These are phyloP conservation scores for Mungos mungo DNA, from an alignment of 2,113 vertebrate species.

Conservation along the genomic window DNA sequence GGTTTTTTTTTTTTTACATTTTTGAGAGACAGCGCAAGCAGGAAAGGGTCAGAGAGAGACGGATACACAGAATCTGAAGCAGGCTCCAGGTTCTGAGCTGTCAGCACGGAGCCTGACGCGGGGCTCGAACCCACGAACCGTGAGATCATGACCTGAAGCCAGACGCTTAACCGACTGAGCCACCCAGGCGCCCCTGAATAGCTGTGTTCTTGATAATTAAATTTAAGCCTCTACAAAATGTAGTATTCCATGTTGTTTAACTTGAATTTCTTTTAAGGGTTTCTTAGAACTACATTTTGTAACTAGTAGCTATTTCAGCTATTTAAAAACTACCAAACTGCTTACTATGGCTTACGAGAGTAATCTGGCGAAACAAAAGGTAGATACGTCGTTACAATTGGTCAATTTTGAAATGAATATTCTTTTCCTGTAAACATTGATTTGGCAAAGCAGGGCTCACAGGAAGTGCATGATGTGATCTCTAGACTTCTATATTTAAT, in stretches of 20 bases:
- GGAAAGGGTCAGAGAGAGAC: too few relatives aligned
- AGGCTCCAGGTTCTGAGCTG: too few relatives aligned
- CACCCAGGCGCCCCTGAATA: too few relatives aligned
- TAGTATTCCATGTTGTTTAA: neutral
- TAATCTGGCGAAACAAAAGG: neutral
- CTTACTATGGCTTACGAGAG: neutral
- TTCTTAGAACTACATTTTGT: slow-evolving; percentile 25
- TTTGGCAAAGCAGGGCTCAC: neutral
- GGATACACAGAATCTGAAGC: too few relatives aligned
- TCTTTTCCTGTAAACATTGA: neutral
- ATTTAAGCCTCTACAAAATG: neutral
- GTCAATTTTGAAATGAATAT: neutral
- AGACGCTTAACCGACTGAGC: too few relatives aligned
- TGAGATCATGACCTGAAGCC: too few relatives aligned
- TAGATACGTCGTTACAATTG: neutral
- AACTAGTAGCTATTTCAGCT: neutral
- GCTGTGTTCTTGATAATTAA: neutral
- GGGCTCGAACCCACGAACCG: too few relatives aligned
- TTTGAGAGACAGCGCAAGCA: too few relatives aligned
- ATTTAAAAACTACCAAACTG: neutral
- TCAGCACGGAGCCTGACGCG: too few relatives aligned
- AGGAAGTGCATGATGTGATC: neutral
- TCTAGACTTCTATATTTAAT: neutral
- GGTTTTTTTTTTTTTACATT: too few relatives aligned
- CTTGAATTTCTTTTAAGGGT: neutral